Evolutionary conservation across 2,888 invertebrate species (phyloP).

Genomic region (Cantharis rufa): DNA sequence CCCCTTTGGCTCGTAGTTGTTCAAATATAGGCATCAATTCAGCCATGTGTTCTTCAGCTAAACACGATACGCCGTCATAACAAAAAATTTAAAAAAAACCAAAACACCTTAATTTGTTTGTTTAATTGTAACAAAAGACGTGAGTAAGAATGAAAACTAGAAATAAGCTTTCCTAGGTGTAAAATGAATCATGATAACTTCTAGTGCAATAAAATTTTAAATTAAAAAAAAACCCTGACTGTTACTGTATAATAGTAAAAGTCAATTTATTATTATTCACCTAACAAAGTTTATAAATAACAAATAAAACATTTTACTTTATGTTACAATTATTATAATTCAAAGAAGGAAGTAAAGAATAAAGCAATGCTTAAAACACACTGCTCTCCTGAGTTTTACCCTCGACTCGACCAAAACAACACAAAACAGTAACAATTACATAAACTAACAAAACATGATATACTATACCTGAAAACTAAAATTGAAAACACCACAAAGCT

Average conservation of each 20-base stretch:
- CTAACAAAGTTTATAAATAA: neutral
- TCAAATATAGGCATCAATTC: slow-evolving; percentile 96
- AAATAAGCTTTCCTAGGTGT: slow-evolving; percentile 22
- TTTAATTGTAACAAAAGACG: neutral
- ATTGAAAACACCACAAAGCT: neutral
- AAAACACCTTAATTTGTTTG: neutral
- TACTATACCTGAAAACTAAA: neutral
- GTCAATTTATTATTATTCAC: neutral
- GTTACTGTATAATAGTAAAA: neutral
- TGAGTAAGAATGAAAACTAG: slow-evolving; percentile 8
- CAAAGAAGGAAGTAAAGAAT: slow-evolving; percentile 24
- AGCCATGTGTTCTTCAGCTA: slow-evolving; percentile 93
- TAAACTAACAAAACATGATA: neutral
- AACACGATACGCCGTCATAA: slow-evolving; percentile 23
- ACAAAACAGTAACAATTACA: neutral
- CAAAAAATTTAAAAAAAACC: slow-evolving; percentile 34
- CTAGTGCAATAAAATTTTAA: slow-evolving; percentile 13
- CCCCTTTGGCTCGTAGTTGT: slow-evolving; percentile 87
- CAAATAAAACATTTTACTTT: neutral
- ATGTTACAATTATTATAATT: neutral
- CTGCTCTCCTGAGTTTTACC: slow-evolving; percentile 27
- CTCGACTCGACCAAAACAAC: neutral
- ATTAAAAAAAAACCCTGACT: slow-evolving; percentile 24
- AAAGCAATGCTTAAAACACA: slow-evolving; percentile 3
- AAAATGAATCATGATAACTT: slow-evolving; percentile 8